Conservation (phyloP, 2,113 vertebrate species). For the Parus major region DNA sequence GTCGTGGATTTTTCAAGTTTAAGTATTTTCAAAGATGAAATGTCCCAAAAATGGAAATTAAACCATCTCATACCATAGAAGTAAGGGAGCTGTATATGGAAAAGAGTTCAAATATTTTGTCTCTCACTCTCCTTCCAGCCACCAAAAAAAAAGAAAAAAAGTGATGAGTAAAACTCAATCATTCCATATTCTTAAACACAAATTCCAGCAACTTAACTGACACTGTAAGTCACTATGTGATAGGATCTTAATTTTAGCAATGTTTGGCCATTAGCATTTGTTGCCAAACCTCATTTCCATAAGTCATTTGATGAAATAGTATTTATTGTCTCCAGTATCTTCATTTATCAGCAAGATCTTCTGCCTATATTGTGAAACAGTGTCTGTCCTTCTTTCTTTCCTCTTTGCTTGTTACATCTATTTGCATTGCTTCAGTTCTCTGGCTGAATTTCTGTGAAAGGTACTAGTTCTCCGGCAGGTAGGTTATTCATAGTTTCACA, state of each 20-base stretch:
- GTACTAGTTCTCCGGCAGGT: constrained; percentile 7
- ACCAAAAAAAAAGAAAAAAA: neutral
- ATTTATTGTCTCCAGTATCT: neutral
- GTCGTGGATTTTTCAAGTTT: neutral
- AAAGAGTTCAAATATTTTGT: neutral
- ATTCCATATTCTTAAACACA: neutral
- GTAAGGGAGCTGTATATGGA: neutral
- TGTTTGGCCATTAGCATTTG: neutral
- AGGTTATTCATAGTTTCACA: constrained; percentile 41
- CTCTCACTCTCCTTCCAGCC: neutral
- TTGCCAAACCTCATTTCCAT: neutral
- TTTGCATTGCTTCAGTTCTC: constrained; percentile 35
- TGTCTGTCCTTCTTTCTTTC: neutral
- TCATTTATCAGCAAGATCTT: neutral
- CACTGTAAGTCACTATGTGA: neutral
- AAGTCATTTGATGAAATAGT: neutral
- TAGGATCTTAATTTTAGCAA: neutral
- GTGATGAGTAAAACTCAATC: neutral
- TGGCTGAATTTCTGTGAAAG: constrained; percentile 43
- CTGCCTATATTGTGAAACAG: neutral
- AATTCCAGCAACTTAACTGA: neutral
- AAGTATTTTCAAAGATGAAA: neutral
- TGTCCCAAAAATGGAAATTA: neutral
- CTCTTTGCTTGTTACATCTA: neutral
- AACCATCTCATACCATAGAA: neutral